phyloP scores from a whole-genome alignment of 1,140 invertebrate genomes.

The Alviniconcha marisindica region DNA sequence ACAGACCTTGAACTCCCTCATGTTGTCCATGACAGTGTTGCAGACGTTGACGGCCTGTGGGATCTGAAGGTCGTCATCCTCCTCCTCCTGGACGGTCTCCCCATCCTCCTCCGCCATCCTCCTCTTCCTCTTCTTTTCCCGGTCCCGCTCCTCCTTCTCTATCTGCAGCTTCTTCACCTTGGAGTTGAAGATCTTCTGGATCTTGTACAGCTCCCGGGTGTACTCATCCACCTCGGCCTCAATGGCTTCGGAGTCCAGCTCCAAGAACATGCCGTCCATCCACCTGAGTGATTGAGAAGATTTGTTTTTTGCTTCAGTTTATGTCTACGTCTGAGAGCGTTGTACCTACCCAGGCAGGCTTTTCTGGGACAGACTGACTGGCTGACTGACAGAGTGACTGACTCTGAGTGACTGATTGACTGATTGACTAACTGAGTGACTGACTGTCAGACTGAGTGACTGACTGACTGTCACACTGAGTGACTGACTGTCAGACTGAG shows the following conservation, averaged over 20 bases:
- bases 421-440: too few species aligned
- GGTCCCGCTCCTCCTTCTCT: slow-evolving; percentile 70
- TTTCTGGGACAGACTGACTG: too few species aligned
- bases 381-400: too few species aligned
- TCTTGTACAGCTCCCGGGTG: slow-evolving; percentile 83
- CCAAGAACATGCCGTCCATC: slow-evolving; percentile 94
- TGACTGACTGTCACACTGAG: too few species aligned
- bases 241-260: slow-evolving; percentile 81
- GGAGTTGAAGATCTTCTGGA: slow-evolving; percentile 87
- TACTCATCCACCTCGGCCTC: slow-evolving; percentile 74
- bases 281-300: slow-evolving; percentile 80
- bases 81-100: slow-evolving; percentile 76
- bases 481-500: too few species aligned
- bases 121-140: slow-evolving; percentile 71
- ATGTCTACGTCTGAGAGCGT: too few species aligned
- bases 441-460: too few species aligned
- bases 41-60: slow-evolving; percentile 71
- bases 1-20: slow-evolving; percentile 86
- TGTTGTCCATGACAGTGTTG: slow-evolving; percentile 79
- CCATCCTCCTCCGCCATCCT: slow-evolving; percentile 80
- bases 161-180: slow-evolving; percentile 79
- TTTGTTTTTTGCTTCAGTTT: too few species aligned
- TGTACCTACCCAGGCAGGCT: too few species aligned
- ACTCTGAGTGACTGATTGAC: too few species aligned
- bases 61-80: slow-evolving; percentile 64